These are phyloP conservation scores for Macrotis lagotis DNA, from an alignment of 2,113 vertebrate species.

Conservation along the genomic window DNA sequence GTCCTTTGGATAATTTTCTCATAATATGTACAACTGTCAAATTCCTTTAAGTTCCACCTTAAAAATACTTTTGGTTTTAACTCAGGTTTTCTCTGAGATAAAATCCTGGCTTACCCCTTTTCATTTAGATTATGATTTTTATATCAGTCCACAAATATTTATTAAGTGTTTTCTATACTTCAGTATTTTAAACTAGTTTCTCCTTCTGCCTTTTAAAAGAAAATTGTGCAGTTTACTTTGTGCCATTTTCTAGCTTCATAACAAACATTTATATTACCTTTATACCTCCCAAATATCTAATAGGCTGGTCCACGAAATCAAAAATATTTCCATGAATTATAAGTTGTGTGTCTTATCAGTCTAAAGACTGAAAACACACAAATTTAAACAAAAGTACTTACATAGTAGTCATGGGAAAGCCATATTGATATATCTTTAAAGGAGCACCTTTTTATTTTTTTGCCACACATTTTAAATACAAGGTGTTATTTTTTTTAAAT, in stretches of 20 bases:
- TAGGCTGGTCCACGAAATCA: neutral
- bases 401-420: neutral
- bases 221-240: neutral
- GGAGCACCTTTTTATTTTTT: neutral
- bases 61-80: neutral
- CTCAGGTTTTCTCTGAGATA: neutral
- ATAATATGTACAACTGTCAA: neutral
- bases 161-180: neutral
- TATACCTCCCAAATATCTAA: neutral
- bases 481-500: neutral
- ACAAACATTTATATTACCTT: neutral
- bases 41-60: neutral
- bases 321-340: neutral
- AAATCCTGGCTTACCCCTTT: neutral
- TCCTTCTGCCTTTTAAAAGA: neutral
- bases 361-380: neutral
- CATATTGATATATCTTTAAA: neutral
- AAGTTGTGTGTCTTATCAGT: neutral
- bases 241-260: neutral
- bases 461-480: neutral
- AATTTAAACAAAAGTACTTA: neutral
- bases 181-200: neutral
- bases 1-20: neutral
- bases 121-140: neutral
- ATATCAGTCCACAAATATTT: neutral